These are phyloP conservation scores for Malaclemys terrapin DNA, from an alignment of 2,113 vertebrate genomes.

Conservation along the genomic window DNA sequence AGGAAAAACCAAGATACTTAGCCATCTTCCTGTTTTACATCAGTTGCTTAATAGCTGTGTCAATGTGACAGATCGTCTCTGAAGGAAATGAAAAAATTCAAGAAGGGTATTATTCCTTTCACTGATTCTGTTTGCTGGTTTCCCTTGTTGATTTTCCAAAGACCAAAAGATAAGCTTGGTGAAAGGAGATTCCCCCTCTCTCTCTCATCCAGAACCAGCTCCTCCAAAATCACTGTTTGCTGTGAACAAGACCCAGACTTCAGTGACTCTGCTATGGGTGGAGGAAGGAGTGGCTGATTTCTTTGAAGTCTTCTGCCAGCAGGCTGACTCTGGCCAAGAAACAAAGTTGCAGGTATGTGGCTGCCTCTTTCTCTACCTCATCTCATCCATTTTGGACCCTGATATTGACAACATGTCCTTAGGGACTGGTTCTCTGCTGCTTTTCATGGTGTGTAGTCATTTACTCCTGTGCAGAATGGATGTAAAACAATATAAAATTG, in stretches of 20 bases:
- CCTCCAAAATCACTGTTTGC: constrained; percentile 91
- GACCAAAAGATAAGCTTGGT: constrained; percentile 15
- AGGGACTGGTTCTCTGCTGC: background rate
- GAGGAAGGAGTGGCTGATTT: constrained; percentile 95
- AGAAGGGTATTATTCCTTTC: background rate
- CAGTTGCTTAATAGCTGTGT: constrained; percentile 1
- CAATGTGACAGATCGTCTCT: background rate
- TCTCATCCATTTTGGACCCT: background rate
- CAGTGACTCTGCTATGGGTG: constrained; percentile 94
- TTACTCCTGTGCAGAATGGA: background rate
- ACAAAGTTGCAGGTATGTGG: constrained; percentile 83
- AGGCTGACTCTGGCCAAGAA: constrained; percentile 73
- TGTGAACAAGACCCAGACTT: constrained; percentile 92
- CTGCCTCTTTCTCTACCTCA: background rate
- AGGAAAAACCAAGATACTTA: background rate
- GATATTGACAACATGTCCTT: background rate
- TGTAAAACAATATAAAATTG: background rate
- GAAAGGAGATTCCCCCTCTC: constrained; percentile 18
- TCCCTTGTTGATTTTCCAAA: background rate
- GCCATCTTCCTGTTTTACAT: constrained; percentile 38
- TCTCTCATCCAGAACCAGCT: constrained; percentile 86
- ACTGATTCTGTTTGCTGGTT: background rate
- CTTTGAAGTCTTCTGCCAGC: constrained; percentile 90
- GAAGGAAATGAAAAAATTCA: constrained; percentile 6
- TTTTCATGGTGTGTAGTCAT: background rate